Conservation (phyloP, 2,797 vertebrate genomes). For the Bufotes viridis region DNA sequence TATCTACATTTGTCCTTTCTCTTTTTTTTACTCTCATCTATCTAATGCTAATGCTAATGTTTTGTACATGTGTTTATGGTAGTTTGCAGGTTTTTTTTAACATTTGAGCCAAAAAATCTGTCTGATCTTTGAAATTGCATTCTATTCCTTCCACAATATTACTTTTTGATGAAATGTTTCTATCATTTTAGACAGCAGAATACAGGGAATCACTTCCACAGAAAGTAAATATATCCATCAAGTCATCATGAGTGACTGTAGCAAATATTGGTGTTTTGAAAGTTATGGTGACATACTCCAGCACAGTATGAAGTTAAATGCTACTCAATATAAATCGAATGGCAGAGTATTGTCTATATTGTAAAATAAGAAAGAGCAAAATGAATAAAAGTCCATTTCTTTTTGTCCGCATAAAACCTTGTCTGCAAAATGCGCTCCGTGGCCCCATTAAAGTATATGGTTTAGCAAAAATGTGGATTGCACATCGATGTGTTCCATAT, state of each 20-base stretch:
- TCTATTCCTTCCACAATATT: slow-evolving; percentile 37
- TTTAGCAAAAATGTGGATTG: too few species aligned
- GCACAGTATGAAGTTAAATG: slow-evolving; percentile 16
- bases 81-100: not conserved
- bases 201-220: slow-evolving; percentile 18
- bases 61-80: not conserved
- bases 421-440: too few species aligned
- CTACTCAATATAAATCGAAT: slow-evolving; percentile 14
- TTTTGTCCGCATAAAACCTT: too few species aligned
- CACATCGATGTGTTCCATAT: too few species aligned
- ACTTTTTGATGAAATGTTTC: slow-evolving; percentile 53
- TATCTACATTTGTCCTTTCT: not conserved
- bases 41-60: not conserved
- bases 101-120: not conserved
- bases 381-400: not conserved
- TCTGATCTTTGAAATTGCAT: slow-evolving; percentile 1
- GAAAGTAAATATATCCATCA: slow-evolving; percentile 40
- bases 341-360: slow-evolving; percentile 2
- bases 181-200: slow-evolving; percentile 42
- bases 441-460: too few species aligned
- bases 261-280: slow-evolving; percentile 38
- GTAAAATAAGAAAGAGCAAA: not conserved
- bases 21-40: not conserved
- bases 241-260: slow-evolving; percentile 32
- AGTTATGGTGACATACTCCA: slow-evolving; percentile 33